Percentiles rank a stretch among this genome's conserved stretches.
Conservation (phyloP, 2,888 invertebrate species). For the Enoplolaimus lenunculus region DNA sequence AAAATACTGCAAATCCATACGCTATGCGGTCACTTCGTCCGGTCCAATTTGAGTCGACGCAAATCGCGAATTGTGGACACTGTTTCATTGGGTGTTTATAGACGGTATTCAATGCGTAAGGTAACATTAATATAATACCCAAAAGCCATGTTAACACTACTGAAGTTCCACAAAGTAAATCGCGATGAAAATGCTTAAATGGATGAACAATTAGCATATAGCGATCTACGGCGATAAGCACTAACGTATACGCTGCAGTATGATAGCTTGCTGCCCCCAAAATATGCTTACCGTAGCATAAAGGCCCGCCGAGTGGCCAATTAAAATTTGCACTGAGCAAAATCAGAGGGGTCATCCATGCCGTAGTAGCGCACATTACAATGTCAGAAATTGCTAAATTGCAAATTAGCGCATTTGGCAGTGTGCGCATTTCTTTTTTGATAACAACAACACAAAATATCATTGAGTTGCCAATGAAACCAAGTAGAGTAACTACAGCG, state of each 20-base stretch:
- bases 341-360: background rate
- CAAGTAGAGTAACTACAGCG: background rate
- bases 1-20: background rate
- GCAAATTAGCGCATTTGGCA: background rate
- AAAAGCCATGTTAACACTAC: background rate
- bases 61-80: background rate
- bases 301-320: background rate
- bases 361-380: background rate
- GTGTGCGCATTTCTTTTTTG: background rate
- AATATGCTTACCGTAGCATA: background rate
- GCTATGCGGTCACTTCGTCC: background rate
- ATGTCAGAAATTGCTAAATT: conserved; percentile 2
- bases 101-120: background rate
- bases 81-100: background rate
- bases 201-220: conserved; percentile 5
- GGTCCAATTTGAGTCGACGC: background rate
- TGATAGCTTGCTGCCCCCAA: background rate
- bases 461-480: background rate
- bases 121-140: background rate
- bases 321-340: background rate
- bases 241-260: conserved; percentile 4
- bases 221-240: background rate
- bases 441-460: background rate
- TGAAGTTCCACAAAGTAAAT: background rate
- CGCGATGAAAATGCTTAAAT: background rate